phyloP scores from a whole-genome alignment of 2,888 invertebrate species.

The Oeneis ivallda region DNA sequence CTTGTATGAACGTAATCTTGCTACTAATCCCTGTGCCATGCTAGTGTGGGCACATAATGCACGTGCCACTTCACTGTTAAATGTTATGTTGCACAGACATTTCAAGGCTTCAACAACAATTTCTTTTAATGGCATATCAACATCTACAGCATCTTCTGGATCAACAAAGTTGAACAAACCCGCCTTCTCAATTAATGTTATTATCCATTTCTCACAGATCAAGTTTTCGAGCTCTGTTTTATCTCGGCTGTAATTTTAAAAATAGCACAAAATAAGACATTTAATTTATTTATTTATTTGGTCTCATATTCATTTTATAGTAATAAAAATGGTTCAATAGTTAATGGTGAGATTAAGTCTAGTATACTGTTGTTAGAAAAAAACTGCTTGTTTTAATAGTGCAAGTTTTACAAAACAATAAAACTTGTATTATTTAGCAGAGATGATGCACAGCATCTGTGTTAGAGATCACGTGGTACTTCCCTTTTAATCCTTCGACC shows the following conservation, averaged over 20 bases:
- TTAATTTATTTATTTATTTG: no score
- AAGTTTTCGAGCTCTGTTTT: conserved; percentile 86
- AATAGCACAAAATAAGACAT: neutral
- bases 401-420: no score
- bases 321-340: no score
- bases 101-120: conserved; percentile 90
- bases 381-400: no score
- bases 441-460: no score
- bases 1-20: conserved; percentile 86
- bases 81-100: conserved; percentile 93
- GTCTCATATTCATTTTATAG: no score
- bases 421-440: no score
- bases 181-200: conserved; percentile 85
- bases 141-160: conserved; percentile 59
- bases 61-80: conserved; percentile 82
- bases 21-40: conserved; percentile 86
- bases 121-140: conserved; percentile 72
- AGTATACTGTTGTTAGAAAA: no score
- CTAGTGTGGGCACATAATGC: conserved; percentile 80
- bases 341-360: no score
- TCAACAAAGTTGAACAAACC: conserved; percentile 78
- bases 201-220: conserved; percentile 85
- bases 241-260: conserved; percentile 85
- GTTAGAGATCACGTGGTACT: no score
- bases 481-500: no score